Evolutionary conservation across 2,797 vertebrate species (phyloP).

Genomic region (Kryptolebias ocellatus): DNA sequence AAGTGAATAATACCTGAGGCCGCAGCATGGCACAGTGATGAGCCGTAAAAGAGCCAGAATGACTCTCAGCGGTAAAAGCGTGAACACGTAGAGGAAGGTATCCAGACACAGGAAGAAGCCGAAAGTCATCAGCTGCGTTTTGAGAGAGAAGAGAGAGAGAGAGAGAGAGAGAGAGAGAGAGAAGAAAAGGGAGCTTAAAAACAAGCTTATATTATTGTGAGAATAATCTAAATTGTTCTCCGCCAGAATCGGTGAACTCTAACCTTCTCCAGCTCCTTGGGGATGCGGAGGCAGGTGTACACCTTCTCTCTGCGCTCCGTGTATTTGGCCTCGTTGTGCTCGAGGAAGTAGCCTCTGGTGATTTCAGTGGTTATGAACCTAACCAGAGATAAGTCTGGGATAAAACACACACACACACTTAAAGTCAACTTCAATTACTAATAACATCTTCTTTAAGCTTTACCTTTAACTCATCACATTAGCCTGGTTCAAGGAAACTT

Average conservation of each 20-base stretch:
- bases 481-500: background rate
- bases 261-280: conserved; percentile 99
- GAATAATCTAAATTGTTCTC: background rate
- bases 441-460: background rate
- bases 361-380: conserved; percentile 95
- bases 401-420: conserved; percentile 11
- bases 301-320: conserved; percentile 95
- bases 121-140: conserved; percentile 91
- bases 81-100: conserved; percentile 98
- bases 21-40: conserved; percentile 93
- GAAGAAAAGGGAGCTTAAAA: background rate
- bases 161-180: conserved; percentile 28
- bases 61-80: conserved; percentile 92
- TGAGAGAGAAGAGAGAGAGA: conserved; percentile 10
- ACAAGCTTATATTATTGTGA: background rate
- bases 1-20: conserved; percentile 85
- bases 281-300: conserved; percentile 97
- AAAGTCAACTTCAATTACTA: background rate
- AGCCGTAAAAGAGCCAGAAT: conserved; percentile 91
- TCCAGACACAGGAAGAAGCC: conserved; percentile 99
- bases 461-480: background rate
- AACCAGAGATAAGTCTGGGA: conserved; percentile 90
- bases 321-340: conserved; percentile 99
- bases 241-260: background rate
- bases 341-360: conserved; percentile 97